Conservation (phyloP, 2,888 invertebrate genomes). For the Zelleria hepariella region DNA sequence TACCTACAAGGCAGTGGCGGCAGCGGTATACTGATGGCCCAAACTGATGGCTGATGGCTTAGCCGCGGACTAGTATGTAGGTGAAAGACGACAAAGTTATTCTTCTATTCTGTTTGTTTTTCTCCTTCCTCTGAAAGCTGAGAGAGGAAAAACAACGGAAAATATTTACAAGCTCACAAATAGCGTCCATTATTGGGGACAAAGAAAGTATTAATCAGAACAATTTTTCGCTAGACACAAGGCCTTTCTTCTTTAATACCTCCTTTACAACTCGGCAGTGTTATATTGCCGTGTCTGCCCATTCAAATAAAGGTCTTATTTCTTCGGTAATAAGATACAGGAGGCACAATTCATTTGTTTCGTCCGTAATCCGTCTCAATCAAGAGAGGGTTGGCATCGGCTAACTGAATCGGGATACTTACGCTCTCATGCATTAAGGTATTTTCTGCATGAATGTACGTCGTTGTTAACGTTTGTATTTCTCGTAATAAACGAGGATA, state of each 20-base stretch:
- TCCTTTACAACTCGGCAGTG: neutral
- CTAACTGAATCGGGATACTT: constrained; percentile 1
- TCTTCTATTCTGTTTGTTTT: neutral
- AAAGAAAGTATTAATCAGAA: constrained; percentile 39
- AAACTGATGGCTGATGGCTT: no score
- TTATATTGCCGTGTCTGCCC: neutral
- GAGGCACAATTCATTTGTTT: neutral
- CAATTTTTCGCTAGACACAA: constrained; percentile 33
- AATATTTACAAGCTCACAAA: constrained; percentile 21
- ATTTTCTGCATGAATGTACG: neutral
- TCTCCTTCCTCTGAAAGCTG: neutral
- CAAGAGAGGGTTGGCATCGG: constrained; percentile 50
- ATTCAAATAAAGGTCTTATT: neutral
- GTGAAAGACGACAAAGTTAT: neutral
- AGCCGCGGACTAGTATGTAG: no score
- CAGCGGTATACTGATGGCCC: no score
- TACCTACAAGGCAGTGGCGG: no score
- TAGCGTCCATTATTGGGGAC: constrained; percentile 23
- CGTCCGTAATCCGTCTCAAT: constrained; percentile 49
- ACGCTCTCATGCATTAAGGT: neutral
- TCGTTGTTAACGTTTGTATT: neutral
- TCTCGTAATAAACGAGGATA: neutral
- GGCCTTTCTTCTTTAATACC: constrained; percentile 5
- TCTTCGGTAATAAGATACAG: neutral
- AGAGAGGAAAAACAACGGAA: neutral